Percentiles rank a stretch among this genome's conserved stretches.
phyloP scores from a whole-genome alignment of 64 coral and sea anemone genomes.

The Actinia tenebrosa region DNA sequence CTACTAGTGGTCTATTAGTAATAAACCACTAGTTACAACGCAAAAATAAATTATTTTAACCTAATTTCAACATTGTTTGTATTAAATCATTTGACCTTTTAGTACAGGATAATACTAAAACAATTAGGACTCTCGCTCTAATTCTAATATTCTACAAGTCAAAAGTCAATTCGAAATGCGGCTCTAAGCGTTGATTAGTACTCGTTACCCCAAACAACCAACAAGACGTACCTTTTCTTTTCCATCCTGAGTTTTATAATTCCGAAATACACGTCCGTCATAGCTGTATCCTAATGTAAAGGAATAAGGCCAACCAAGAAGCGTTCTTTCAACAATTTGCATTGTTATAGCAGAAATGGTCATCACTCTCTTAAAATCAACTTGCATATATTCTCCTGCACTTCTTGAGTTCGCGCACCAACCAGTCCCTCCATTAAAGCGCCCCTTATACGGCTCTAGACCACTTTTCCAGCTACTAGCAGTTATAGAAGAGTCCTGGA shows the following conservation, averaged over 20 bases:
- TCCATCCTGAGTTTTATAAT: background rate
- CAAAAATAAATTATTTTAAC: too few relatives aligned
- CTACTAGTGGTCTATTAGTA: too few relatives aligned
- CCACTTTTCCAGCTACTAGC: conserved; percentile 37
- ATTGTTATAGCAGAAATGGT: conserved; percentile 43
- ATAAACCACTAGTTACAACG: too few relatives aligned
- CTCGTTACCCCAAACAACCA: background rate
- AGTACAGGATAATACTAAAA: too few relatives aligned
- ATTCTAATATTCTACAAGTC: too few relatives aligned
- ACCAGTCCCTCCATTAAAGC: conserved; percentile 20
- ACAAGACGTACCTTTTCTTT: background rate
- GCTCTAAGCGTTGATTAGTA: too few relatives aligned
- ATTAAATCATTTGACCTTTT: too few relatives aligned
- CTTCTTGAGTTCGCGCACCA: conserved; percentile 41
- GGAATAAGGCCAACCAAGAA: conserved; percentile 39
- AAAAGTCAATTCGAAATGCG: too few relatives aligned
- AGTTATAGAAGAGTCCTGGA: conserved; percentile 33
- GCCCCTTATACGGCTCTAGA: conserved; percentile 40
- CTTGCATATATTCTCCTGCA: conserved; percentile 42
- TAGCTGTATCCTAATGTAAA: conserved; percentile 43
- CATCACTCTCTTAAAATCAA: conserved; percentile 38
- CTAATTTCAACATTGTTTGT: too few relatives aligned
- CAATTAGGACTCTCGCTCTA: too few relatives aligned
- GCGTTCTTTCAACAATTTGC: background rate
- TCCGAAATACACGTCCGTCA: conserved; percentile 18